Conservation (phyloP, 2,797 vertebrate genomes). For the Petrocephalus schoutedeni region DNA sequence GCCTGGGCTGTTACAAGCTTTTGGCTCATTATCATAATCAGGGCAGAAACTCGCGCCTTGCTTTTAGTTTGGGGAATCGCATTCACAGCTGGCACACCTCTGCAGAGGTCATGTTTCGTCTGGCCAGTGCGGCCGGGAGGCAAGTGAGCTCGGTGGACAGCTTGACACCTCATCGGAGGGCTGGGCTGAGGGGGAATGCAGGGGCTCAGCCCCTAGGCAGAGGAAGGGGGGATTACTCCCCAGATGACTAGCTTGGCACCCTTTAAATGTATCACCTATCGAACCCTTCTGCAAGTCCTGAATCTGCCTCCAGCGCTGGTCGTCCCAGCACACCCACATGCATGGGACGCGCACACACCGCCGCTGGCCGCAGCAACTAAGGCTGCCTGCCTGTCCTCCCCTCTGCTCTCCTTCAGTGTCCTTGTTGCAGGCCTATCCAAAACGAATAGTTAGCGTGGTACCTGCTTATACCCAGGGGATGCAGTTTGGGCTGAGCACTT, state of each 20-base stretch:
- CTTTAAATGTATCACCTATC: background rate
- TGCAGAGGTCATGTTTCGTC: background rate
- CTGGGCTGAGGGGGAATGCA: background rate
- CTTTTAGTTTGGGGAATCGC: background rate
- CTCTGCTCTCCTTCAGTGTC: background rate
- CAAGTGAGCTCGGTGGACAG: background rate
- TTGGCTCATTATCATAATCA: background rate
- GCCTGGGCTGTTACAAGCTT: background rate
- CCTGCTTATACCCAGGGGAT: background rate
- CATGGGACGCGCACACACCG: background rate
- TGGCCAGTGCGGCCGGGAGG: background rate
- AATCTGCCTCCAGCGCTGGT: background rate
- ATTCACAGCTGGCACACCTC: background rate
- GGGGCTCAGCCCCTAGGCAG: background rate
- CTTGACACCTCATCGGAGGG: background rate
- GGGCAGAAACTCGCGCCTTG: background rate
- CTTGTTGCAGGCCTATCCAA: background rate
- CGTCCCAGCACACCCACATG: background rate
- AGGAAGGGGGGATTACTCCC: background rate
- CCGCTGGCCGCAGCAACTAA: background rate
- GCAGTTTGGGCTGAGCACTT: background rate
- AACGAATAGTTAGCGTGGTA: background rate
- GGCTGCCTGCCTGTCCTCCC: background rate
- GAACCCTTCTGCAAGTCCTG: background rate
- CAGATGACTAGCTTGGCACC: background rate